These are phyloP conservation scores for Brachyrhaphis roseni DNA, from an alignment of 2,797 vertebrate species.

Conservation along the genomic window DNA sequence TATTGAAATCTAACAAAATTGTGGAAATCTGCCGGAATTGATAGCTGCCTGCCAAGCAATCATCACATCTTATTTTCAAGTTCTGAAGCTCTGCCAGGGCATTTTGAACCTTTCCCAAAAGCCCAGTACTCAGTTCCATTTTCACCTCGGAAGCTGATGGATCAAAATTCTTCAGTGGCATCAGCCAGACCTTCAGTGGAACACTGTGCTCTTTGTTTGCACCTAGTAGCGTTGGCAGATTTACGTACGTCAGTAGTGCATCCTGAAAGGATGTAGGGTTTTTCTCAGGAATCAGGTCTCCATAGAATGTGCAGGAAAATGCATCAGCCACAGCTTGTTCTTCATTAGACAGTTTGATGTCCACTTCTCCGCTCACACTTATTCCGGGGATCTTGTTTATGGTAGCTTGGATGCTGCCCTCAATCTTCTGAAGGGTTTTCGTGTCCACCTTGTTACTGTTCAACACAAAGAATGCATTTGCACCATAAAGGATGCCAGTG, in stretches of 20 bases:
- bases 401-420: constrained; percentile 28
- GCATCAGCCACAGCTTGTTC: constrained; percentile 33
- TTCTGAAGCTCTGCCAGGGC: constrained; percentile 35
- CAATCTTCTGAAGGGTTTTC: constrained; percentile 19
- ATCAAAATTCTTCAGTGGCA: constrained; percentile 48
- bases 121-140: constrained; percentile 21
- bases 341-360: constrained; percentile 24
- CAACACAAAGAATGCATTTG: constrained; percentile 68
- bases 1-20: constrained; percentile 26
- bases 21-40: constrained; percentile 22
- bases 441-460: constrained; percentile 41
- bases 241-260: constrained; percentile 37
- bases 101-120: constrained; percentile 13
- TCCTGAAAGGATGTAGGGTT: constrained; percentile 42
- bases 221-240: constrained; percentile 52
- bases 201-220: constrained; percentile 21
- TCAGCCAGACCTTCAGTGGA: constrained; percentile 66
- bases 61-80: constrained; percentile 4
- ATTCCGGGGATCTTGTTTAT: constrained; percentile 44
- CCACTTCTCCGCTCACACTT: neutral
- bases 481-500: constrained; percentile 58
- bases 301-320: constrained; percentile 61
- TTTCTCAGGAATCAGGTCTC: constrained; percentile 48
- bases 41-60: constrained; percentile 3
- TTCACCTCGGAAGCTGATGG: constrained; percentile 18